Evolutionary conservation across 1,140 invertebrate genomes (phyloP).

Genomic region (Medauroidea extradentata): DNA sequence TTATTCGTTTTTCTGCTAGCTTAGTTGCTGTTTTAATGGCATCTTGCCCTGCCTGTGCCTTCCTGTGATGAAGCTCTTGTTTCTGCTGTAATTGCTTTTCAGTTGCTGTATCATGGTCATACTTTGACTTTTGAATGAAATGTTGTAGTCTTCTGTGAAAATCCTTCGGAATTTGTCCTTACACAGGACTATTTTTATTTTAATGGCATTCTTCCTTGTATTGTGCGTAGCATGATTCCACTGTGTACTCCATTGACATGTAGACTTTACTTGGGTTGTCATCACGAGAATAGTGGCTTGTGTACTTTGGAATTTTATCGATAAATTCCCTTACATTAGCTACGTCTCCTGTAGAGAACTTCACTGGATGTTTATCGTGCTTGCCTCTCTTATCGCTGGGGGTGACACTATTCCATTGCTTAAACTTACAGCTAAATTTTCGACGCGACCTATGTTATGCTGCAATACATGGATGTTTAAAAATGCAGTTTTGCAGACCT

Average conservation of each 20-base stretch:
- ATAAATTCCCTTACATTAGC: neutral
- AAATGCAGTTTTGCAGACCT: slow-evolving; percentile 3
- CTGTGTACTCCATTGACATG: slow-evolving; percentile 14
- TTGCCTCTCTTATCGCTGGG: neutral
- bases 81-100: neutral
- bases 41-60: slow-evolving; percentile 1
- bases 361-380: neutral
- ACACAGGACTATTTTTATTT: neutral
- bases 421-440: neutral
- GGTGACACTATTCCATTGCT: neutral
- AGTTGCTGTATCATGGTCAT: neutral
- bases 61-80: slow-evolving; percentile 1
- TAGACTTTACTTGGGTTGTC: neutral
- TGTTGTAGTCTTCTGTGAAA: slow-evolving; percentile 2
- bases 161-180: neutral
- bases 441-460: neutral
- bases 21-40: neutral
- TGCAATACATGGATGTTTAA: slow-evolving; percentile 4
- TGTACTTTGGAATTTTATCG: neutral
- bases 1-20: neutral
- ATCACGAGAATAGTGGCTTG: neutral
- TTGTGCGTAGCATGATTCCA: neutral
- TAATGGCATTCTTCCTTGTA: neutral
- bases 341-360: neutral
- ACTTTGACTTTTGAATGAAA: neutral